These are phyloP conservation scores for Pyrgilauda ruficollis DNA, from an alignment of 2,113 vertebrate species.

Conservation along the genomic window DNA sequence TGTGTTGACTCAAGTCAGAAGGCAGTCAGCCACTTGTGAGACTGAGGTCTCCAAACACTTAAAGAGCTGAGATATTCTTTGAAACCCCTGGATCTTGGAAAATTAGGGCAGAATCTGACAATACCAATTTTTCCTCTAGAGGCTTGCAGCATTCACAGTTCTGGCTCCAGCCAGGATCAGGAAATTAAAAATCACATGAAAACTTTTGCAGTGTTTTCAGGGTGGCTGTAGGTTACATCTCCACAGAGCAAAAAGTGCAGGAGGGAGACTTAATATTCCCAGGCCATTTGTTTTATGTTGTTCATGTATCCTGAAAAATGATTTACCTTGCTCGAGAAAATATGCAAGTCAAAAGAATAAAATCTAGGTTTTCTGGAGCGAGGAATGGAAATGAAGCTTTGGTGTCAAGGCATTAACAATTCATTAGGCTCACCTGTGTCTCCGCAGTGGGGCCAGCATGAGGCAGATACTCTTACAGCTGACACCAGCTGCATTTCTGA, in stretches of 20 bases:
- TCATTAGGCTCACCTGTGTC: conserved; percentile 22
- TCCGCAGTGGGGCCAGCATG: neutral
- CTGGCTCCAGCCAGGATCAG: conserved; percentile 25
- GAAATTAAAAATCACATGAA: conserved; percentile 56
- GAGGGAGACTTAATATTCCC: neutral
- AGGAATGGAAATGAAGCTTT: conserved; percentile 4
- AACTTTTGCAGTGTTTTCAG: neutral
- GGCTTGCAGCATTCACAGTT: conserved; percentile 10
- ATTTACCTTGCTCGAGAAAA: neutral
- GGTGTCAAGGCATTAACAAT: conserved; percentile 7
- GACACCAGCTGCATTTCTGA: neutral
- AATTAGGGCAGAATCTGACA: conserved; percentile 55
- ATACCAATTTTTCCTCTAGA: conserved; percentile 31
- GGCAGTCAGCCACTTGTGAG: conserved; percentile 31
- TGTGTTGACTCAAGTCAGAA: conserved; percentile 54
- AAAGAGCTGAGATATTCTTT: conserved; percentile 30
- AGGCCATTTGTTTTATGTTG: neutral
- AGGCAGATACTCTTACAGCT: neutral
- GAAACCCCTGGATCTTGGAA: conserved; percentile 48
- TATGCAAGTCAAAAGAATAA: neutral
- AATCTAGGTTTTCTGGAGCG: neutral
- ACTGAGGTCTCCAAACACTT: conserved; percentile 34
- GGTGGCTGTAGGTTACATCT: neutral
- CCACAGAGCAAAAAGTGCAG: neutral
- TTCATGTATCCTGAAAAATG: neutral